Conservation (phyloP, 2,113 vertebrate species). For the Vombatus ursinus region DNA sequence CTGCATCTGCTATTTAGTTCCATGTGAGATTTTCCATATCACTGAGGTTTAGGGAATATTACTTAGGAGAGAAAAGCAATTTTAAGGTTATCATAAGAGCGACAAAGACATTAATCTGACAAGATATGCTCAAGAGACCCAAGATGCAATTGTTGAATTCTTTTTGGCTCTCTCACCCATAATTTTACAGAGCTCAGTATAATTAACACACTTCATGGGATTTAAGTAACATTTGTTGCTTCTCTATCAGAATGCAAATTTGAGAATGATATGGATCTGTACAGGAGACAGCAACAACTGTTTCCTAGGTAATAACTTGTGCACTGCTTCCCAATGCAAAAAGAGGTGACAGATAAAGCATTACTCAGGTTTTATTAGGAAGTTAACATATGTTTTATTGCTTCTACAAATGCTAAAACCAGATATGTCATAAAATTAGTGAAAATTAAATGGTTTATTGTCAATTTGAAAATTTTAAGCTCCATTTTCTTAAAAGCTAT, state of each 20-base stretch:
- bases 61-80: conserved; percentile 79
- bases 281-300: conserved; percentile 79
- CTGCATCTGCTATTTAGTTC: conserved; percentile 71
- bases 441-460: conserved; percentile 74
- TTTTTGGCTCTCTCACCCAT: conserved; percentile 78
- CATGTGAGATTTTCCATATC: conserved; percentile 68
- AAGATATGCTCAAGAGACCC: conserved; percentile 78
- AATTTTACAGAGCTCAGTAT: conserved; percentile 78
- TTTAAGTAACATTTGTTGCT: conserved; percentile 84
- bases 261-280: conserved; percentile 81
- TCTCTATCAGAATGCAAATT: conserved; percentile 84
- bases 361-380: conserved; percentile 72
- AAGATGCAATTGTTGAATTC: conserved; percentile 74
- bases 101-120: conserved; percentile 83
- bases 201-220: conserved; percentile 85
- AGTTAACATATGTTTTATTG: conserved; percentile 80
- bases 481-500: conserved; percentile 59
- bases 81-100: conserved; percentile 82
- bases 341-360: conserved; percentile 59
- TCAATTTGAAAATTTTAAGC: conserved; percentile 65
- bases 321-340: conserved; percentile 32
- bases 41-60: conserved; percentile 76
- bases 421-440: conserved; percentile 76
- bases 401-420: conserved; percentile 73
- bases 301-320: conserved; percentile 79